phyloP scores from a whole-genome alignment of 1,140 invertebrate species.

The Triops longicaudatus region DNA sequence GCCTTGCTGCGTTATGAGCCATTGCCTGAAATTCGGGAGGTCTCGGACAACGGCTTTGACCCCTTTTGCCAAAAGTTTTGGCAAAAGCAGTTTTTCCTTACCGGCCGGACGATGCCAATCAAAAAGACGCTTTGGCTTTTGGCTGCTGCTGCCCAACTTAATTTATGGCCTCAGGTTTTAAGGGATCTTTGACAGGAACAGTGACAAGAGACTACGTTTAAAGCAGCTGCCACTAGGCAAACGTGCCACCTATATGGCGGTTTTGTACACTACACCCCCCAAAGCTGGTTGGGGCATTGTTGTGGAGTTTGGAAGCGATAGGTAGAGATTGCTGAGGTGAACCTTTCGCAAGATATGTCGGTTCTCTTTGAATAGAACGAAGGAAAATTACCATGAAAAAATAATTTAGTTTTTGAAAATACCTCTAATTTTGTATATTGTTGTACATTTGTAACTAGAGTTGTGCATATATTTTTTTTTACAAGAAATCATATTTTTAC shows the following conservation, averaged over 20 bases:
- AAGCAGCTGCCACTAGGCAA: conserved; percentile 3
- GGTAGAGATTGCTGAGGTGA: not conserved
- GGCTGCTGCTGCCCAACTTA: not conserved
- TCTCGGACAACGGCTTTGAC: not conserved
- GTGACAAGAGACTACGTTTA: not conserved
- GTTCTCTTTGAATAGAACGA: not conserved
- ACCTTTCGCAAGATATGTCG: not conserved
- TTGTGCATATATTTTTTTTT: no score
- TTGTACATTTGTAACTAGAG: no score
- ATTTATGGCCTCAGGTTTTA: conserved; percentile 14
- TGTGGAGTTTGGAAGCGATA: not conserved
- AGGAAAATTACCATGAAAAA: not conserved
- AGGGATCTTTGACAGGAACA: conserved; percentile 11
- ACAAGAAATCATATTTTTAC: no score
- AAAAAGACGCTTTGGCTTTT: not conserved
- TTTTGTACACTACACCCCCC: not conserved
- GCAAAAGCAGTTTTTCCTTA: not conserved
- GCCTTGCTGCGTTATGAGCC: conserved; percentile 5
- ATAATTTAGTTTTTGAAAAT: no score
- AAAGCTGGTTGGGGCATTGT: not conserved
- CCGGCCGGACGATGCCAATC: not conserved
- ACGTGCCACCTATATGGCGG: conserved; percentile 1
- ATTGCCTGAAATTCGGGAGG: not conserved
- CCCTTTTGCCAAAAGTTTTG: not conserved
- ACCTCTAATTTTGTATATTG: no score